Percentiles rank a stretch among this genome's conserved stretches.
phyloP scores from a whole-genome alignment of 2,888 invertebrate species.

The Crepidodera aurea region DNA sequence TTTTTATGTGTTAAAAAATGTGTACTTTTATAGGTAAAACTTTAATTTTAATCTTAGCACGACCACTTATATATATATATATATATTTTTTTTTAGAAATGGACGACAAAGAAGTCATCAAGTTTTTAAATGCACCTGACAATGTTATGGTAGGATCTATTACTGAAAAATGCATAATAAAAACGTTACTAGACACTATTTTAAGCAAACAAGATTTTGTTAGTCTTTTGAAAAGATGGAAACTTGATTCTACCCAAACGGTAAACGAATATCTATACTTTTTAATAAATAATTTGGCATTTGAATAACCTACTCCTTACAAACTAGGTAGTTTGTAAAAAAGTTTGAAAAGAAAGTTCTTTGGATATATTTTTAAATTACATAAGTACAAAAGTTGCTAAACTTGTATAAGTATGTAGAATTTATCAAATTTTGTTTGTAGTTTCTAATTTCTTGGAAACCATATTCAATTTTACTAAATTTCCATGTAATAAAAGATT shows the following conservation, averaged over 20 bases:
- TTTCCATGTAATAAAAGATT: no score
- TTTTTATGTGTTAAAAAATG: neutral
- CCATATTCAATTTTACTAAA: neutral
- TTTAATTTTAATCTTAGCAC: neutral
- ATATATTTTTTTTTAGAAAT: constrained; percentile 17
- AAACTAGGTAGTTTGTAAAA: neutral
- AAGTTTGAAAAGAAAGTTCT: neutral
- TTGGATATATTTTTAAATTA: neutral
- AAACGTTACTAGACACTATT: constrained; percentile 12
- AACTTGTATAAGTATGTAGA: no score
- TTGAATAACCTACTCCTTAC: neutral
- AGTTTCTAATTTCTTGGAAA: no score
- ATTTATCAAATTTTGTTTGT: neutral
- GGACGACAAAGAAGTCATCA: constrained; percentile 14
- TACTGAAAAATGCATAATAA: neutral
- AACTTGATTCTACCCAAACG: neutral
- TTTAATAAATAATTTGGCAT: neutral
- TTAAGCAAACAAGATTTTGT: constrained; percentile 7
- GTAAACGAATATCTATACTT: neutral
- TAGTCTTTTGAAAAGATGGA: constrained; percentile 17
- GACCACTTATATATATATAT: neutral
- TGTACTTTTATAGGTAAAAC: constrained; percentile 13
- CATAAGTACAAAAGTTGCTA: neutral
- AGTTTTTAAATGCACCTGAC: constrained; percentile 5
- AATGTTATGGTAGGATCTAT: neutral